These are phyloP conservation scores for Drosophila ercepeae DNA, from an alignment of 1,140 invertebrate species.

Conservation along the genomic window DNA sequence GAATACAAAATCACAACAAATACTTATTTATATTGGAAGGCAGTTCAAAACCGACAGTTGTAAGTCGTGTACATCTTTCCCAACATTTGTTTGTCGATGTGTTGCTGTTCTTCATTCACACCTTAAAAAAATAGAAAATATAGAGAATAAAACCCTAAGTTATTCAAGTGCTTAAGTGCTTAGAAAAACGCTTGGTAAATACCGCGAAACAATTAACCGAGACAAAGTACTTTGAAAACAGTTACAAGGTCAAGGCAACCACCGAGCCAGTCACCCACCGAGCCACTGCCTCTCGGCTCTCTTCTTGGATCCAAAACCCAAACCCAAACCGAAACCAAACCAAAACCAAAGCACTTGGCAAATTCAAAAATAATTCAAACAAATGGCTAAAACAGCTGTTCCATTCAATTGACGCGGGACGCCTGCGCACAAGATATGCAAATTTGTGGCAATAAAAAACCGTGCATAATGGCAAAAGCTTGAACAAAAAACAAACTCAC, in stretches of 20 bases:
- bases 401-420: constrained; percentile 18
- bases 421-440: constrained; percentile 47
- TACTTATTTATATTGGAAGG: not conserved
- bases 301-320: no score
- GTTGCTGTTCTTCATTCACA: constrained; percentile 31
- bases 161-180: constrained; percentile 32
- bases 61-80: constrained; percentile 46
- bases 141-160: constrained; percentile 9
- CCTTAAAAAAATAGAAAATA: constrained; percentile 3
- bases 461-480: constrained; percentile 31
- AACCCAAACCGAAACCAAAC: not conserved
- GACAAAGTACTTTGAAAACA: constrained; percentile 65
- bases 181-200: constrained; percentile 37
- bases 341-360: constrained; percentile 21
- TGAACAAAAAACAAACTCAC: constrained; percentile 28
- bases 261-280: constrained; percentile 32
- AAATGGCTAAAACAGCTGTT: constrained; percentile 59
- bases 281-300: not conserved
- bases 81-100: constrained; percentile 19
- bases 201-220: constrained; percentile 37
- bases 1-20: not conserved
- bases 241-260: constrained; percentile 72
- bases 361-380: constrained; percentile 32
- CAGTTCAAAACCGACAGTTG: constrained; percentile 22
- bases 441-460: constrained; percentile 26